A percentile compares a stretch with the other conserved stretches of the same genome.
Evolutionary conservation across 2,797 vertebrate species (phyloP).

Genomic region (Poecilia wingei): DNA sequence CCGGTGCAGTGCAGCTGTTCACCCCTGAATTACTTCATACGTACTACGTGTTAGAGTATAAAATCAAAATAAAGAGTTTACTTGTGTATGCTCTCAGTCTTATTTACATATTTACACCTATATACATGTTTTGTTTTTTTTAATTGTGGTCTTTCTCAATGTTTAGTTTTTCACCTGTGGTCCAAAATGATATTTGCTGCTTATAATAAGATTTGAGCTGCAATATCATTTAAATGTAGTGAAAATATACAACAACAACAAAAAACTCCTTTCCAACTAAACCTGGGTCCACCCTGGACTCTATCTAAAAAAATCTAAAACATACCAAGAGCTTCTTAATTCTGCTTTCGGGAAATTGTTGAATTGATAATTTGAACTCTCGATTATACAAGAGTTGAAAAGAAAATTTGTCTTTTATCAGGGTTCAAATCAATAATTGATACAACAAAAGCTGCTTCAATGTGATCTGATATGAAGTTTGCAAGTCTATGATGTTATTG

Average conservation of each 20-base stretch:
- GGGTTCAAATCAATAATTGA: neutral
- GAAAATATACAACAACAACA: neutral
- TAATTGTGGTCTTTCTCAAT: constrained; percentile 20
- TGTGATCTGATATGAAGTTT: neutral
- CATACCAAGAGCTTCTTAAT: neutral
- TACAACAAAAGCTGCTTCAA: neutral
- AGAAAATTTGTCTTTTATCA: neutral
- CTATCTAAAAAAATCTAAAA: constrained; percentile 4
- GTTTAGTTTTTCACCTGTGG: constrained; percentile 5
- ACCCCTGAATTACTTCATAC: constrained; percentile 18
- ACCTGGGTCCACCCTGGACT: constrained; percentile 16
- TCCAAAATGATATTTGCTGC: constrained; percentile 15
- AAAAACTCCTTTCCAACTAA: constrained; percentile 1
- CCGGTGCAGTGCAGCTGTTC: constrained; percentile 20
- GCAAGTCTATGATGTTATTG: neutral
- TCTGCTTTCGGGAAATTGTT: constrained; percentile 1
- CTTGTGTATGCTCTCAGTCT: constrained; percentile 26
- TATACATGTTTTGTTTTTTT: constrained; percentile 61
- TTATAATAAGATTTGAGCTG: constrained; percentile 6
- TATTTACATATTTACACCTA: constrained; percentile 74
- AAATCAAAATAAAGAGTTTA: constrained; percentile 32
- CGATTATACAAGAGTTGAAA: neutral
- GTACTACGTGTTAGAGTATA: constrained; percentile 27
- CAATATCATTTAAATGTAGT: constrained; percentile 9
- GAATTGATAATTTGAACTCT: neutral